These are phyloP conservation scores for Chlamydotis undulata DNA, from an alignment of 2,113 vertebrate species.

Conservation along the genomic window DNA sequence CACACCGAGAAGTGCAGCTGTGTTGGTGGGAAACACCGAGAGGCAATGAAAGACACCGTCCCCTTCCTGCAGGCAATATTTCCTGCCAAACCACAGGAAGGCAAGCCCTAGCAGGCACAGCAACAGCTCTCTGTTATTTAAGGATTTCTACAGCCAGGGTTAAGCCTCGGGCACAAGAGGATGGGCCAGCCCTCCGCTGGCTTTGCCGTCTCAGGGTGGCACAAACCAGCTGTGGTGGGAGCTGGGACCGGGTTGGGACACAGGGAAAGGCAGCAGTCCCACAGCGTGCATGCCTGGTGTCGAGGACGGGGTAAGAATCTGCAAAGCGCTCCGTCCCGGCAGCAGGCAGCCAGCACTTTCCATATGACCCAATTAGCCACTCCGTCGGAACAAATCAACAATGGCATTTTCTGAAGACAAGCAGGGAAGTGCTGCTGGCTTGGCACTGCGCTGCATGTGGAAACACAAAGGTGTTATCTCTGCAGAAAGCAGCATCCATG, in stretches of 20 bases:
- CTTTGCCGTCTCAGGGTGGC: background rate
- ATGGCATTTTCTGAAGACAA: slow-evolving; percentile 42
- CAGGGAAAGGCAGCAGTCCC: accelerated
- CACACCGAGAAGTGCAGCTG: background rate
- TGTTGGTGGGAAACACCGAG: background rate
- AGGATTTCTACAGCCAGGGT: background rate
- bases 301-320: background rate
- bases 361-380: slow-evolving; percentile 68
- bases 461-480: background rate
- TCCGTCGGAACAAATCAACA: slow-evolving; percentile 53
- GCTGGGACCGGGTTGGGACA: background rate
- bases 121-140: background rate
- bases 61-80: background rate
- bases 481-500: accelerated
- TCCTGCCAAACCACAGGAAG: background rate
- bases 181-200: accelerated
- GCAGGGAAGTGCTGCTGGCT: slow-evolving; percentile 41
- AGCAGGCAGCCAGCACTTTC: slow-evolving; percentile 39
- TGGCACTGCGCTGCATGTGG: background rate
- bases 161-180: background rate
- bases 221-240: background rate
- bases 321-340: background rate
- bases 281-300: accelerated
- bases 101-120: background rate
- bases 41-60: background rate